Percentiles rank a stretch among this genome's conserved stretches.
phyloP scores from a whole-genome alignment of 2,797 vertebrate species.

The Meda fulgida region DNA sequence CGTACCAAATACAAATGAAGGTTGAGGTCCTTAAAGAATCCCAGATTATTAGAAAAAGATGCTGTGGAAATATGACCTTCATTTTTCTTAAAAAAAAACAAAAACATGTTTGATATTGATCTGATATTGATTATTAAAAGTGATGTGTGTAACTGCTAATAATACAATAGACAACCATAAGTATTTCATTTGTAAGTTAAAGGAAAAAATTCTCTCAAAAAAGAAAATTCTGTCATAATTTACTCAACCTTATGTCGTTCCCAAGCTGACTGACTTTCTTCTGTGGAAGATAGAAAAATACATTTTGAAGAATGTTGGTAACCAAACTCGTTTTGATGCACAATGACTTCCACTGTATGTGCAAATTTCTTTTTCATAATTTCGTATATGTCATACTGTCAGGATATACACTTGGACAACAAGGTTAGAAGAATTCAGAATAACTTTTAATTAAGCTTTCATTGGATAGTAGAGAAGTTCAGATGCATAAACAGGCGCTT shows the following conservation, averaged over 20 bases:
- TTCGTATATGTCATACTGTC: no score
- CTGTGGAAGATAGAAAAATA: background rate
- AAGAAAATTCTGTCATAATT: background rate
- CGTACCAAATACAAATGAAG: conserved; percentile 10
- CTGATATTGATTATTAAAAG: background rate
- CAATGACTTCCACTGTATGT: no score
- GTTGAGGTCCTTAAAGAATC: background rate
- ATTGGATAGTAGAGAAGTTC: no score
- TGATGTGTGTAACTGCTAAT: background rate
- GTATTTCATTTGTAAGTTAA: background rate
- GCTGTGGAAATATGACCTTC: background rate
- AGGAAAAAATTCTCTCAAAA: background rate
- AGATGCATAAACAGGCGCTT: no score
- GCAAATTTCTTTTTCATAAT: no score
- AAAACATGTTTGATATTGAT: background rate
- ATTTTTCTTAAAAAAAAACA: background rate
- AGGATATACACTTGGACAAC: no score
- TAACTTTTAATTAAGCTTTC: no score
- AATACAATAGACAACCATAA: background rate
- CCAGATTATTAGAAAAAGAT: background rate
- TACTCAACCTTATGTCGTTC: background rate
- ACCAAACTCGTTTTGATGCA: background rate
- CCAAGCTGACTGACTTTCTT: background rate
- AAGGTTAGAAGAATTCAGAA: no score
- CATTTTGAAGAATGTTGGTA: background rate